Base-by-base conservation (phyloP, 1,140 invertebrate species). In the Phocides pigmalion region DNA sequence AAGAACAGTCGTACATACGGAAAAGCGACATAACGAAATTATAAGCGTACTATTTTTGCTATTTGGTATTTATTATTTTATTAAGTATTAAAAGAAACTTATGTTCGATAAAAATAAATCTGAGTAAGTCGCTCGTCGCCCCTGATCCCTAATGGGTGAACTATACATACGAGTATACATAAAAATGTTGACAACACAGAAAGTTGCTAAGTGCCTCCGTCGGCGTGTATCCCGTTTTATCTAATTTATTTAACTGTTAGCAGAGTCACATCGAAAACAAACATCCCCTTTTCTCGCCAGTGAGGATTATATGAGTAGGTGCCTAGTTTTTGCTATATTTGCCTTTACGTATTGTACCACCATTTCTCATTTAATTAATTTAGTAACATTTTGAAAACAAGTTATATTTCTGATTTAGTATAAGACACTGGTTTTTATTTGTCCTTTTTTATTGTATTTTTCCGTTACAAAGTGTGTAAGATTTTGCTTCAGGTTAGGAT, bases 241-340 rank as follows among this genome's bases (percentile, higher is more conserved):
- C 80, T 82, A 80, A 80, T 80, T 82, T 82, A 82, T 76, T 76
- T 82, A 80, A 80, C 78, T 74, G 75, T 80, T 74, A 72, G 68
- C 50, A 54, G 54, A 67, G 68, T 49, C 66, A 68, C 68, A 71
- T 70, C 71, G 66, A 75, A 80, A 80, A 82, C 75, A 82, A 78
- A 66, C 65, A 66, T 49, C 58, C 15, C 41, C 15, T 53, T 53
- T 42, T 22, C 46, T 50, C 46, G 16, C 35, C 32, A 14, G 42
- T 19, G 25, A 37, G 25, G 25, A 47, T 28, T 20, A 47, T 22
- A 22, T 59, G 22, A 32, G 22, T 44, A 41, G 41, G 15, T 46
- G 15, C 11, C n/a, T 58, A 25, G 19, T 41, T 44, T 44, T 44
- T 58, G 41, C 25, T 20, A 46, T 46, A 14, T 56, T n/a, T 42